A percentile compares a stretch with the other conserved stretches of the same genome.
Evolutionary conservation across 2,113 vertebrate genomes (phyloP).

Genomic region (Coturnix japonica): DNA sequence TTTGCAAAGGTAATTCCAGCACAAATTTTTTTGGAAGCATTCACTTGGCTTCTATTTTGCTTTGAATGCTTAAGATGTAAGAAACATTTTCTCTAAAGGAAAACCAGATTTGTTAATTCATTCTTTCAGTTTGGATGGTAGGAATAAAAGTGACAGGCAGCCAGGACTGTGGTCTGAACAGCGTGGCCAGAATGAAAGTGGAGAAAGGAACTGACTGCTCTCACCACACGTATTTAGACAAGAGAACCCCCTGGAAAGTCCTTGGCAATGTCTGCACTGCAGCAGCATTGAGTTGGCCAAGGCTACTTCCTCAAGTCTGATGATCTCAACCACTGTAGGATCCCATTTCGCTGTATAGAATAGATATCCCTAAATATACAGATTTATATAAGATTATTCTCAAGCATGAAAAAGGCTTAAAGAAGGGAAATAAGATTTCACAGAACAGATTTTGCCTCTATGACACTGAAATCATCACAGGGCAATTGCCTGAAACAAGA

Average conservation of each 20-base stretch:
- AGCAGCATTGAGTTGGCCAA: not conserved
- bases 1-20: not conserved
- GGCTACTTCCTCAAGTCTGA: not conserved
- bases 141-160: not conserved
- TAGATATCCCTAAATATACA: not conserved
- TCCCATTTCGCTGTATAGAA: not conserved
- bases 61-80: not conserved
- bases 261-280: not conserved
- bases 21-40: not conserved
- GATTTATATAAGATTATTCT: not conserved
- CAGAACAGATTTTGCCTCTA: not conserved
- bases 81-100: not conserved
- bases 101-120: not conserved
- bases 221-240: not conserved
- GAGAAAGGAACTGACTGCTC: not conserved
- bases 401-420: not conserved
- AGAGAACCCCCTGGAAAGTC: not conserved
- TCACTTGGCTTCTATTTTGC: not conserved
- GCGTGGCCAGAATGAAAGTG: not conserved
- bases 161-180: too few relatives aligned
- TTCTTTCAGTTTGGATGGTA: not conserved
- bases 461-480: not conserved
- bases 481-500: not conserved
- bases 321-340: not conserved
- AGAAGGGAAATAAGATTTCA: not conserved